A percentile compares a stretch with the other conserved stretches of the same genome.
These are phyloP conservation scores for Prorops nasuta DNA, from an alignment of 1,140 invertebrate species.

Conservation along the genomic window DNA sequence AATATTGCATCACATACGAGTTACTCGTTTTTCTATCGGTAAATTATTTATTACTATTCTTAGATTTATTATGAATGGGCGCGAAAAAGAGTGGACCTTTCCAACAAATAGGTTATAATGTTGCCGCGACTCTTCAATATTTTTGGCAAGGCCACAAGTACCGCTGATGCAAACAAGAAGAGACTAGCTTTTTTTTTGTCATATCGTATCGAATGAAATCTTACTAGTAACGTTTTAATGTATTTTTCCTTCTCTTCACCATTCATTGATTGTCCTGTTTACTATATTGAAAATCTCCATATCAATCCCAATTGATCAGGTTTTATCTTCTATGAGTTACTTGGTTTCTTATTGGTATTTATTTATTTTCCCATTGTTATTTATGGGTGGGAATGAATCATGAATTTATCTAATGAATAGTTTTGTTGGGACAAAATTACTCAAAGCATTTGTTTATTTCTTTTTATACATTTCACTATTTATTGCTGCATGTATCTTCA, in stretches of 20 bases:
- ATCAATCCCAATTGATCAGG: too few relatives aligned
- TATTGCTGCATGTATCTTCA: neutral
- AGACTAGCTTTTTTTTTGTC: too few relatives aligned
- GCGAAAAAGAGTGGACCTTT: constrained; percentile 9
- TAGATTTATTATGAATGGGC: constrained; percentile 4
- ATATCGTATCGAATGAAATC: too few relatives aligned
- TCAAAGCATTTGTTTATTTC: neutral
- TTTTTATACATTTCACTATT: neutral
- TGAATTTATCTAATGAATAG: neutral
- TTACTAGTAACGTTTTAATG: too few relatives aligned
- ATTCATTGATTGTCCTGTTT: too few relatives aligned
- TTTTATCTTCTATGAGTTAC: too few relatives aligned
- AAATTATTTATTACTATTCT: constrained; percentile 19
- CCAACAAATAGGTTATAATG: constrained; percentile 2
- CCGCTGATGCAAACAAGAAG: neutral
- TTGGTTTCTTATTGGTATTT: too few relatives aligned
- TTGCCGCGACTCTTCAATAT: neutral
- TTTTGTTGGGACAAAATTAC: neutral
- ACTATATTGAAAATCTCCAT: too few relatives aligned
- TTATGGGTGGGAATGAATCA: too few relatives aligned
- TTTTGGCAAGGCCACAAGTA: neutral
- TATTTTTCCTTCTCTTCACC: too few relatives aligned
- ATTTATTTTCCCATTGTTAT: too few relatives aligned
- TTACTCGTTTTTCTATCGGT: constrained; percentile 3
- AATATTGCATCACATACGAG: constrained; percentile 12